These are phyloP conservation scores for Phyllostomus hastatus DNA, from an alignment of 2,113 vertebrate genomes.

Conservation along the genomic window DNA sequence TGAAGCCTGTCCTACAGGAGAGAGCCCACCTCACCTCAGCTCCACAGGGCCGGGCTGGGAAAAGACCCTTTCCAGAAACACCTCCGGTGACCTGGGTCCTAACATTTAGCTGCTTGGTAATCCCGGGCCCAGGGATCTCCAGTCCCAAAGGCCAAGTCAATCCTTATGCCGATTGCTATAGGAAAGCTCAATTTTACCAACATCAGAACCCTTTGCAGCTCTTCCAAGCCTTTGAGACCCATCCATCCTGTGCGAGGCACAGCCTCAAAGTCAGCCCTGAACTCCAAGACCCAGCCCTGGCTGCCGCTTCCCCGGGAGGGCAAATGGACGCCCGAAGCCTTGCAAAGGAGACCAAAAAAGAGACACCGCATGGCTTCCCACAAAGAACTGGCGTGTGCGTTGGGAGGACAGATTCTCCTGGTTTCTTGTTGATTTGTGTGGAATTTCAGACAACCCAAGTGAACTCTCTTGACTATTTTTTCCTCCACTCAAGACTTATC, in stretches of 20 bases:
- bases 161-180: not conserved
- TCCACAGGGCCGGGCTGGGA: not conserved
- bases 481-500: not conserved
- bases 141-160: not conserved
- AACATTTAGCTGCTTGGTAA: not conserved
- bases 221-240: not conserved
- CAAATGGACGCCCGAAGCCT: not conserved
- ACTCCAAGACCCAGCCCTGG: not conserved
- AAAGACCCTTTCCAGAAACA: not conserved
- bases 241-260: not conserved
- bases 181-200: not conserved
- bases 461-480: not conserved
- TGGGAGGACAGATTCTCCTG: not conserved
- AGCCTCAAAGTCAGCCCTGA: not conserved
- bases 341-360: not conserved
- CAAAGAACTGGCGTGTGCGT: not conserved
- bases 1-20: not conserved
- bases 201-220: not conserved
- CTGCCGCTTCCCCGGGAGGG: not conserved
- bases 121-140: not conserved
- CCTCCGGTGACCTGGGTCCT: not conserved
- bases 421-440: not conserved
- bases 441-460: not conserved
- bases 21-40: not conserved
- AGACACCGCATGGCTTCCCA: not conserved